These are phyloP conservation scores for Melipona quadrifasciata DNA, from an alignment of 1,140 invertebrate species.

Conservation along the genomic window DNA sequence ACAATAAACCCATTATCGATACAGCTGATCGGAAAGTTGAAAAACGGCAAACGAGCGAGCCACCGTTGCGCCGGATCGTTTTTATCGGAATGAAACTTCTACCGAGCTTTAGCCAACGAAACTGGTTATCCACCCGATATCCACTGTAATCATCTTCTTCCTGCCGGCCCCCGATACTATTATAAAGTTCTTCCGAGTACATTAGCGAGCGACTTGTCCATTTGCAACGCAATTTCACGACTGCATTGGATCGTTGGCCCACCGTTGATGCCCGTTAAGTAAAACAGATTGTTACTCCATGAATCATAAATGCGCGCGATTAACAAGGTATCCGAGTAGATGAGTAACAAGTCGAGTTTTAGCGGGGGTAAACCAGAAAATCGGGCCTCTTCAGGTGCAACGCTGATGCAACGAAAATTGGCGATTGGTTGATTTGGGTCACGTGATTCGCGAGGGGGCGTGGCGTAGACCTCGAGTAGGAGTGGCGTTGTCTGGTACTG, in stretches of 20 bases:
- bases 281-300: neutral
- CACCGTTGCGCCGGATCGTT: neutral
- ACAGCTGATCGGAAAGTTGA: conserved; percentile 25
- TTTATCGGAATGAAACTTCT: conserved; percentile 23
- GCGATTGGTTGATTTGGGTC: no score
- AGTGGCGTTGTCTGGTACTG: no score
- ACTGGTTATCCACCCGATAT: neutral
- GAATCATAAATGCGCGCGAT: neutral
- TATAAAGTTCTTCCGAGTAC: neutral
- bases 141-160: neutral
- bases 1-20: conserved; percentile 44
- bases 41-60: conserved; percentile 1
- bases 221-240: neutral
- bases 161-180: neutral
- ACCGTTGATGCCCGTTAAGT: neutral
- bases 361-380: no score
- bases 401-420: no score
- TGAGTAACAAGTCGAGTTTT: no score
- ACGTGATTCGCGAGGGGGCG: no score
- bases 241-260: neutral
- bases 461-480: no score
- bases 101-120: neutral
- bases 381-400: no score
- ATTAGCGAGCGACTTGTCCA: neutral
- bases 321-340: neutral